phyloP scores from a whole-genome alignment of 1,140 invertebrate species.

The Hylyphantes graminicola region DNA sequence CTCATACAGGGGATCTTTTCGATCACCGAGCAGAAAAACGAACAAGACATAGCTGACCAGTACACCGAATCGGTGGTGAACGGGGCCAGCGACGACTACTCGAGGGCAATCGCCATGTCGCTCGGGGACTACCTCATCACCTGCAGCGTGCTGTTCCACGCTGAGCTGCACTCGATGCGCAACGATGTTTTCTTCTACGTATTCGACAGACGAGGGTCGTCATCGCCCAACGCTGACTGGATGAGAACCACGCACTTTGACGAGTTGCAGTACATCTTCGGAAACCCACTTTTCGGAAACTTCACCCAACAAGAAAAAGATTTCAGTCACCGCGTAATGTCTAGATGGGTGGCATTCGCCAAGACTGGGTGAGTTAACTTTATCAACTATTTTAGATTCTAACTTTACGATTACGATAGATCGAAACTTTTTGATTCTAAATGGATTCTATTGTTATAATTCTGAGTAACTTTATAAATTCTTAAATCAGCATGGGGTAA shows the following conservation, averaged over 20 bases:
- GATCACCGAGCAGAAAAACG: conserved; percentile 2
- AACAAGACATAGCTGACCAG: neutral
- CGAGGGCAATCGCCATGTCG: neutral
- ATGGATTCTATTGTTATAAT: too few species aligned
- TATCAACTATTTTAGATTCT: neutral
- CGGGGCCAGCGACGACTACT: neutral
- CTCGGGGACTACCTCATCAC: neutral
- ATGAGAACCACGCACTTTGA: conserved; percentile 72
- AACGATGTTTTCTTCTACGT: conserved; percentile 11
- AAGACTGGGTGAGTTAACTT: conserved; percentile 64
- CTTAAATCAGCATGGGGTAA: too few species aligned
- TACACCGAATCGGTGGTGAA: neutral
- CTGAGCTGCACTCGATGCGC: neutral
- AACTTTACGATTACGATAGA: too few species aligned
- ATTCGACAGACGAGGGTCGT: neutral
- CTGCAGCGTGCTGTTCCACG: neutral
- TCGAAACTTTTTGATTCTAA: too few species aligned
- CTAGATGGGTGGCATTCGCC: conserved; percentile 69
- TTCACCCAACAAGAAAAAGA: conserved; percentile 67
- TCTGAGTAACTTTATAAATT: too few species aligned
- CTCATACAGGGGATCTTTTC: neutral
- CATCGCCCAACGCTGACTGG: conserved; percentile 69
- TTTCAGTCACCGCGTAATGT: conserved; percentile 68
- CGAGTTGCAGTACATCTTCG: conserved; percentile 72
- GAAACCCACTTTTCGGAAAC: conserved; percentile 66